phyloP scores from a whole-genome alignment of 2,888 invertebrate species.

The Lordiphosa fenestrarum region DNA sequence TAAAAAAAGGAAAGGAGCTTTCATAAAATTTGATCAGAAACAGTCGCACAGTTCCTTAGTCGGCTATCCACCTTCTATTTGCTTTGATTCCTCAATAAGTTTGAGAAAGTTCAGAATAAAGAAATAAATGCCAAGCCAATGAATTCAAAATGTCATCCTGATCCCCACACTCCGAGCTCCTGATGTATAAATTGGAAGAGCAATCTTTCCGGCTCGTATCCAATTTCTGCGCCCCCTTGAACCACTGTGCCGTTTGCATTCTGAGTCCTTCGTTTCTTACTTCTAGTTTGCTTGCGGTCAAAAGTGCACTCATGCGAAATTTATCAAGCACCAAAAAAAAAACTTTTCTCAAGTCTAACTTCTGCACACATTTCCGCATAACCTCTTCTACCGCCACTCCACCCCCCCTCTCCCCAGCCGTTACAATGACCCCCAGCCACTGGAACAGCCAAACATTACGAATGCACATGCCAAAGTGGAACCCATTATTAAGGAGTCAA shows the following conservation, averaged over 20 bases:
- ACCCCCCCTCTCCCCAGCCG: conserved; percentile 59
- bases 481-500: conserved; percentile 79
- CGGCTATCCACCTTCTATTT: too few relatives aligned
- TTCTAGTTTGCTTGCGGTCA: conserved; percentile 66
- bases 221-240: not conserved
- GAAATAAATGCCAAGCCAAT: too few relatives aligned
- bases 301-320: conserved; percentile 69
- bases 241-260: conserved; percentile 30
- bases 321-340: conserved; percentile 54
- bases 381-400: conserved; percentile 3
- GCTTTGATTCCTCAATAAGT: too few relatives aligned
- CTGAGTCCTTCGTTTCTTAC: conserved; percentile 38
- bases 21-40: not conserved
- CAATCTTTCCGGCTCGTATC: too few relatives aligned
- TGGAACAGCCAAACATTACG: conserved; percentile 79
- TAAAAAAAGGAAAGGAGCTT: too few relatives aligned
- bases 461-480: conserved; percentile 78
- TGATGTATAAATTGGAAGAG: too few relatives aligned
- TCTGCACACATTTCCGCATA: conserved; percentile 36
- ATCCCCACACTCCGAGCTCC: too few relatives aligned
- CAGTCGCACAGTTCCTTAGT: too few relatives aligned
- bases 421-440: conserved; percentile 79
- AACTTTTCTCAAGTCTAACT: conserved; percentile 48
- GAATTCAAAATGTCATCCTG: too few relatives aligned
- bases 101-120: too few relatives aligned